These are phyloP conservation scores for Megastigmus dorsalis DNA, from an alignment of 2,888 invertebrate genomes.

Conservation along the genomic window DNA sequence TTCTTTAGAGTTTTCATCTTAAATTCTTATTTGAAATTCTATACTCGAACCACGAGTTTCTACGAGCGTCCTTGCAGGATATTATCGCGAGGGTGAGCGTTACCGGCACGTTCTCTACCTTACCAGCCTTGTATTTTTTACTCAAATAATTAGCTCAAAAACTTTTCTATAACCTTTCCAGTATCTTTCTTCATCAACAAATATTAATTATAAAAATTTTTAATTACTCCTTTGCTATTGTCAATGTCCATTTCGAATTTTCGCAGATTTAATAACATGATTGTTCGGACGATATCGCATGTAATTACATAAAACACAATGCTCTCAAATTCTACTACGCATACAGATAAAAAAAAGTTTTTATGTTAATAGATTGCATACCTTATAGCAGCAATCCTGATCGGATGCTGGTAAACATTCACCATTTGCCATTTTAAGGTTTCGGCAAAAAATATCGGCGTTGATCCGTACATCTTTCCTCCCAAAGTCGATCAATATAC, in stretches of 20 bases:
- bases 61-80: too few species aligned
- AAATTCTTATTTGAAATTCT: too few species aligned
- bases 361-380: slow-evolving; percentile 52
- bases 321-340: neutral
- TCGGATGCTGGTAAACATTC: slow-evolving; percentile 68
- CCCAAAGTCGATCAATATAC: too few species aligned
- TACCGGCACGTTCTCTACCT: too few species aligned
- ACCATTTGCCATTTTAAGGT: slow-evolving; percentile 72
- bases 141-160: too few species aligned
- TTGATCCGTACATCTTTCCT: slow-evolving; percentile 55
- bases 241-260: neutral
- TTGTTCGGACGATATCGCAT: neutral
- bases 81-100: too few species aligned
- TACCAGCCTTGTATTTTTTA: too few species aligned
- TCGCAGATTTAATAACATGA: neutral
- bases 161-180: too few species aligned
- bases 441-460: slow-evolving; percentile 67
- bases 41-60: too few species aligned
- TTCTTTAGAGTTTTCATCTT: too few species aligned
- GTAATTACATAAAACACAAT: neutral
- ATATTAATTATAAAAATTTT: neutral
- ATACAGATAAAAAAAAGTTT: neutral
- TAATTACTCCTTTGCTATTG: too few species aligned
- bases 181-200: neutral
- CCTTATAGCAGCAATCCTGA: slow-evolving; percentile 69